phyloP scores from a whole-genome alignment of 1,140 invertebrate genomes.

The Apis dorsata region DNA sequence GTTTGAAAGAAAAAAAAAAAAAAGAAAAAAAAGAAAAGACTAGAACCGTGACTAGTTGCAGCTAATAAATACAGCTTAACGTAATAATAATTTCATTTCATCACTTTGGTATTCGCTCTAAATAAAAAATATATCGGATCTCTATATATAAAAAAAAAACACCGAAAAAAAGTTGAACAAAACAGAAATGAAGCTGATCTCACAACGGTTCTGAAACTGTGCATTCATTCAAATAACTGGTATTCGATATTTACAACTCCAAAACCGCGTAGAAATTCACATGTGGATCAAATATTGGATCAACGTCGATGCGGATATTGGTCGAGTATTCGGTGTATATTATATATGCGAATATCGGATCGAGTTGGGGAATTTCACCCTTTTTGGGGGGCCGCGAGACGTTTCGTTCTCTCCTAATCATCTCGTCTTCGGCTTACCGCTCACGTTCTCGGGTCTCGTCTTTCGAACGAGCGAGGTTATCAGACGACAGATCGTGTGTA shows the following conservation, averaged over 20 bases:
- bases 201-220: not conserved
- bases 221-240: too few relatives aligned
- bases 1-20: not conserved
- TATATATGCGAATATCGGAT: too few relatives aligned
- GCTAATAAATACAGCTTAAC: not conserved
- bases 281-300: not conserved
- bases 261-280: not conserved
- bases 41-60: not conserved
- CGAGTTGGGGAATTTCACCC: not conserved
- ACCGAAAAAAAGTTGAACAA: not conserved
- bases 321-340: constrained; percentile 24
- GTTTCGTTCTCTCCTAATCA: constrained; percentile 1
- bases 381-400: not conserved
- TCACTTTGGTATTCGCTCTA: not conserved
- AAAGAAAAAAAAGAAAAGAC: not conserved
- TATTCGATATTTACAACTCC: not conserved
- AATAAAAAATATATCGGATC: not conserved
- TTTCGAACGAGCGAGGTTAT: constrained; percentile 10
- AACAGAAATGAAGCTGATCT: not conserved
- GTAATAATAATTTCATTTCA: not conserved
- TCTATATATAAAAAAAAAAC: not conserved
- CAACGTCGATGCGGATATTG: not conserved
- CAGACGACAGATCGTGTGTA: not conserved
- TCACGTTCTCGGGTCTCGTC: constrained; percentile 36
- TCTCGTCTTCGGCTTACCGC: constrained; percentile 8